phyloP scores from a whole-genome alignment of 2,113 vertebrate genomes.

The Smithornis capensis region DNA sequence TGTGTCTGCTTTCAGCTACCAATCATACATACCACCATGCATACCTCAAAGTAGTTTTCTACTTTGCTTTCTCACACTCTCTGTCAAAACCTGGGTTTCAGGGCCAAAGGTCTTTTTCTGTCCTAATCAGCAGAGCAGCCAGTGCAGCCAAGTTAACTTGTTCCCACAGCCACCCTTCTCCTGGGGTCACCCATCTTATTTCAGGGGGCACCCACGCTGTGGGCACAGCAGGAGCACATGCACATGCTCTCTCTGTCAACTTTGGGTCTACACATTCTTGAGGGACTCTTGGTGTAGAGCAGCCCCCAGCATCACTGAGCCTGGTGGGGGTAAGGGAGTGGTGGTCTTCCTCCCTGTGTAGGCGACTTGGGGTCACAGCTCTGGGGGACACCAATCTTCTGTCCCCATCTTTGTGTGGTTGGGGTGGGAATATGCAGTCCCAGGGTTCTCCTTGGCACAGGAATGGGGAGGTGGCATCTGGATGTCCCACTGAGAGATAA shows the following conservation, averaged over 20 bases:
- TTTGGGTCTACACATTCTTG: fast-evolving
- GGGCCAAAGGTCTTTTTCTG: too few relatives aligned
- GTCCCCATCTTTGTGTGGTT: background rate
- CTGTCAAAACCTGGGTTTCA: too few relatives aligned
- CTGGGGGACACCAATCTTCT: fast-evolving
- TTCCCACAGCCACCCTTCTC: background rate
- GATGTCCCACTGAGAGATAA: background rate
- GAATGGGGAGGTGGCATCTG: background rate
- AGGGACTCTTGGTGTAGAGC: background rate
- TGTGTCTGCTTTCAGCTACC: too few relatives aligned
- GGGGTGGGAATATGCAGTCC: fast-evolving
- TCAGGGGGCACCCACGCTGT: background rate
- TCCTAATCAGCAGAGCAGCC: too few relatives aligned
- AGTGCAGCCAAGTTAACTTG: too few relatives aligned
- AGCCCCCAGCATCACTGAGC: background rate
- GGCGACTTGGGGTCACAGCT: background rate
- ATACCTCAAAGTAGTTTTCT: too few relatives aligned
- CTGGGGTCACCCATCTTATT: background rate
- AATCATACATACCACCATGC: too few relatives aligned
- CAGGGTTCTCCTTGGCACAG: background rate
- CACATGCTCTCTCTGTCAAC: background rate
- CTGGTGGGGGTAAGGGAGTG: fast-evolving
- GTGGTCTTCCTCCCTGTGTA: fast-evolving
- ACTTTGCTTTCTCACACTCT: too few relatives aligned
- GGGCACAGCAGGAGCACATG: background rate